phyloP scores from a whole-genome alignment of 2,113 vertebrate genomes.

The Microtus pennsylvanicus region DNA sequence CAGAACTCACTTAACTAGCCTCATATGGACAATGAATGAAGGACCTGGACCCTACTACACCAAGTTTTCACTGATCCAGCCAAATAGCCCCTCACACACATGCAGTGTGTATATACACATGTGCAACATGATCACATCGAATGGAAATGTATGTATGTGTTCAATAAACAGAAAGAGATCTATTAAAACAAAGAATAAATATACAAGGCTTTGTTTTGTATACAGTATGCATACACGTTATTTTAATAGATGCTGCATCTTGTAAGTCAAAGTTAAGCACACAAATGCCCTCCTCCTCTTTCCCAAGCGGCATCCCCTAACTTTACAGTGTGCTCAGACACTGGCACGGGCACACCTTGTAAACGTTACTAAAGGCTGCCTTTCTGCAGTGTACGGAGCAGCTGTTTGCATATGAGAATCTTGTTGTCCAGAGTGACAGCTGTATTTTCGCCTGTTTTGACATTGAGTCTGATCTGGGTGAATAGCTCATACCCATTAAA shows the following conservation, averaged over 20 bases:
- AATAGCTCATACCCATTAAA: constrained; percentile 95
- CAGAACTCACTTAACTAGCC: neutral
- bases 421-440: constrained; percentile 92
- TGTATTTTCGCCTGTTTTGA: constrained; percentile 94
- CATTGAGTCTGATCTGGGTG: constrained; percentile 93
- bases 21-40: constrained; percentile 7
- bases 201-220: neutral
- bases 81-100: neutral
- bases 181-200: constrained; percentile 45
- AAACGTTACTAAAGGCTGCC: constrained; percentile 81
- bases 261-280: neutral
- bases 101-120: neutral
- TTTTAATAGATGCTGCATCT: neutral
- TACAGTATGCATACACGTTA: neutral
- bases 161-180: neutral
- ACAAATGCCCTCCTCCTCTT: neutral
- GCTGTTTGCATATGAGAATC: constrained; percentile 91
- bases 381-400: constrained; percentile 87
- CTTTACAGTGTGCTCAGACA: constrained; percentile 42
- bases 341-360: constrained; percentile 79
- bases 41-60: neutral
- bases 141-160: neutral
- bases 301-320: neutral
- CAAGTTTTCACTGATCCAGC: neutral
- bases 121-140: neutral